Conservation (phyloP, 2,113 vertebrate genomes). For the Ovibos moschatus region DNA sequence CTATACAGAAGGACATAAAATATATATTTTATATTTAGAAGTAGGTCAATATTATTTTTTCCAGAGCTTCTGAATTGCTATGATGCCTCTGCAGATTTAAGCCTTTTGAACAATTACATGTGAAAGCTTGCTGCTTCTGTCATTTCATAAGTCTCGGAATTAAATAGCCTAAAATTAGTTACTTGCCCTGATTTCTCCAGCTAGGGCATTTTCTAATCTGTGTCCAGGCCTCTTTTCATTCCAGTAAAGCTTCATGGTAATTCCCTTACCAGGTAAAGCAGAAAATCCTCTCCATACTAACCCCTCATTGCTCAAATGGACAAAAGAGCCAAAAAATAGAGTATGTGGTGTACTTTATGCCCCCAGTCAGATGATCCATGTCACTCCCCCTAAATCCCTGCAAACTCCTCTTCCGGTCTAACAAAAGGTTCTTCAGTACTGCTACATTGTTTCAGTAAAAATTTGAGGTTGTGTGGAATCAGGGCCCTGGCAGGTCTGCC, state of each 20-base stretch:
- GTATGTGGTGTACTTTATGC: fast-evolving
- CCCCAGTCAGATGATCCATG: fast-evolving
- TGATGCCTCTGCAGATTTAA: neutral
- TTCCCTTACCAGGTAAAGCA: neutral
- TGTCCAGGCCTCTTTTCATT: neutral
- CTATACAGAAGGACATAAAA: neutral
- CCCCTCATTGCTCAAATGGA: neutral
- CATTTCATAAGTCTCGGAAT: neutral
- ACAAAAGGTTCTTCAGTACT: neutral
- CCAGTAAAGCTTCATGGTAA: neutral
- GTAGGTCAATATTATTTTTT: neutral
- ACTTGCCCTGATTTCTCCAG: neutral
- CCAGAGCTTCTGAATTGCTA: neutral
- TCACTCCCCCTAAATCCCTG: neutral
- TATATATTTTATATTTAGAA: neutral
- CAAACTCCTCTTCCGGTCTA: neutral
- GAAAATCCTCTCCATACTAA: neutral
- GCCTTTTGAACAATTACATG: neutral
- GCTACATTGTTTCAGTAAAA: neutral
- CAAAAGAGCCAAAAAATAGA: neutral
- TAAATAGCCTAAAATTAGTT: neutral
- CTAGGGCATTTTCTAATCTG: neutral
- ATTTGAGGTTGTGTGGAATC: neutral
- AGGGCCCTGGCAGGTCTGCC: neutral
- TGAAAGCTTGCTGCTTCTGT: neutral